Evolutionary conservation across 2,797 vertebrate genomes (phyloP), one percentile per base, ranked within the genome.

Genomic region (Galago senegalensis): DNA sequence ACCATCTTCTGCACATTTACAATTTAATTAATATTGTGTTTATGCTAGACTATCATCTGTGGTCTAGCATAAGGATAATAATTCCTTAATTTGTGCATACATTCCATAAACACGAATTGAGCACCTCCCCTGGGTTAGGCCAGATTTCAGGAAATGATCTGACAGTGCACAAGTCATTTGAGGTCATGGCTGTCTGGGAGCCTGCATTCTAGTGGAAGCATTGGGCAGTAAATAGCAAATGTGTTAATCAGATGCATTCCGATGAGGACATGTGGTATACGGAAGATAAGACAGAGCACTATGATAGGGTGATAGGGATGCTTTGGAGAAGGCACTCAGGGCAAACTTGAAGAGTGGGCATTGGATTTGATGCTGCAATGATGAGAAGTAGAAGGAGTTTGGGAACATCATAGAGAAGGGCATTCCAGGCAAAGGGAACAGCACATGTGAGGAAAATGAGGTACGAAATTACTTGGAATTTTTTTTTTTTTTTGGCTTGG

Each of bases 21-120:
- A 91, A 91, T 94, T 95, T 93, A 95, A 87, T 86, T 95, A 77
- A 95, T 87, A 67, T 89, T 92, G 14, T 87, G 37, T 83, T 94
- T 69, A 87, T 67, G 93, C 84, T 80, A n/a, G 87, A 56, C 17
- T 9, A 12, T 2, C 3, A 70, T 23, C n/a, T 11, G 2, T 79
- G 76, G 37, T 79, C 13, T 75, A 67, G 75, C 11, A 14, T 23
- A 53, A 53, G 34, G 56, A 8, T 16, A 27, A 1, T 4, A 63
- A 84, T 43, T 79, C 85, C 76, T 58, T 82, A 34, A 49, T 61
- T 60, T 58, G 61, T 65, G 31, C 13, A 3, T 34, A 37, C 7
- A 11, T 21, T 93, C 82, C 31, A 76, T 94, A 56, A 91, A 37
- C 56, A 82, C 43, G 18, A 25, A 69, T 34, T 25, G 73, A 60